These are phyloP conservation scores for Collichthys lucidus DNA, from an alignment of 2,113 vertebrate genomes.

Conservation along the genomic window DNA sequence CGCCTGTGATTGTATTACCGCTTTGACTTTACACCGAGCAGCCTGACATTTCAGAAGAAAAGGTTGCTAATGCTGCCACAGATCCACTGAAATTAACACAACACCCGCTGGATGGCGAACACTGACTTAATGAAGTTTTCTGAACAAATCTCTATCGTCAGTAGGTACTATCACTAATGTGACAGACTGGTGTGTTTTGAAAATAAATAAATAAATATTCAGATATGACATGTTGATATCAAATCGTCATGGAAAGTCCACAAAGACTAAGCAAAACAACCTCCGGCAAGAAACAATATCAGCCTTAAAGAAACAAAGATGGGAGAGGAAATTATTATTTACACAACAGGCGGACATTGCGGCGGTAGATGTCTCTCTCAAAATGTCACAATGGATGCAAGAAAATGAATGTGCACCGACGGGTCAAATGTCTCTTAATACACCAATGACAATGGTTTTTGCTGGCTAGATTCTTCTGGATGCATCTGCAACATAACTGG, in stretches of 20 bases:
- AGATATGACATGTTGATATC: constrained; percentile 14
- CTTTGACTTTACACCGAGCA: constrained; percentile 45
- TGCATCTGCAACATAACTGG: background rate
- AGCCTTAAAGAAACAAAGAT: constrained; percentile 29
- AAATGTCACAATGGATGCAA: constrained; percentile 75
- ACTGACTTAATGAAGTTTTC: constrained; percentile 20
- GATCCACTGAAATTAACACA: constrained; percentile 30
- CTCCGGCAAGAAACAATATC: constrained; percentile 51
- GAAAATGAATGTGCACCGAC: constrained; percentile 50
- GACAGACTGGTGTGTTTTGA: background rate
- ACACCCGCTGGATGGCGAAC: constrained; percentile 16
- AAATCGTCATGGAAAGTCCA: background rate
- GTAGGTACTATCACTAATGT: background rate
- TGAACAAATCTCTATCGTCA: constrained; percentile 15
- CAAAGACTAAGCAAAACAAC: constrained; percentile 17
- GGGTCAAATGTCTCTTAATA: constrained; percentile 64
- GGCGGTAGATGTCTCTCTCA: constrained; percentile 38
- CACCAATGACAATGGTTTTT: constrained; percentile 30
- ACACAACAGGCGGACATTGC: constrained; percentile 45
- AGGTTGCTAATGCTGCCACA: constrained; percentile 47
- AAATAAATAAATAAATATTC: constrained; percentile 2
- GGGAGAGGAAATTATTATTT: constrained; percentile 64
- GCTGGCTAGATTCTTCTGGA: background rate
- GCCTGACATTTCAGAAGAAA: constrained; percentile 72
- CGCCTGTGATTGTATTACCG: constrained; percentile 62